These are phyloP conservation scores for Antidorcas marsupialis DNA, from an alignment of 2,113 vertebrate genomes.

Conservation along the genomic window DNA sequence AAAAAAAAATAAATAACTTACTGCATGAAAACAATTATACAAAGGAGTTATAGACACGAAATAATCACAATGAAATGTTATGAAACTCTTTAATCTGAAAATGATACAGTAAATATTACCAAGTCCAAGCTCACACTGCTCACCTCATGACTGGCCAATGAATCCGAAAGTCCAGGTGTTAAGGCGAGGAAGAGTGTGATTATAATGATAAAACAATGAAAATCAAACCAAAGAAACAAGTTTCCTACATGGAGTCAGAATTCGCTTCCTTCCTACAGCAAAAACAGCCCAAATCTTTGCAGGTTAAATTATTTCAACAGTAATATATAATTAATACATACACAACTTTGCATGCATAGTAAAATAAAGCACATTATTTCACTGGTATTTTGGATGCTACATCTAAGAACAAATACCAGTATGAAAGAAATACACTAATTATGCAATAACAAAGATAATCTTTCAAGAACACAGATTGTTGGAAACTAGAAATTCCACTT, in stretches of 20 bases:
- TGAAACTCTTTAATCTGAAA: not conserved
- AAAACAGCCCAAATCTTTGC: not conserved
- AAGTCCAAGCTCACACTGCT: not conserved
- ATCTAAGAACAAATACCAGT: not conserved
- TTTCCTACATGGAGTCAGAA: not conserved
- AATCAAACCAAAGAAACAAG: not conserved
- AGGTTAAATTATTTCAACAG: not conserved
- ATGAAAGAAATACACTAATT: not conserved
- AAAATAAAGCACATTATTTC: not conserved
- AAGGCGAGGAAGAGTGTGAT: not conserved
- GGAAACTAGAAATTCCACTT: not conserved
- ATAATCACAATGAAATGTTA: not conserved
- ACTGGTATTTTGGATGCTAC: not conserved
- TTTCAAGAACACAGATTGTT: not conserved
- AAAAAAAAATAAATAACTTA: not conserved
- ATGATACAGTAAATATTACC: not conserved
- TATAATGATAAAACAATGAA: not conserved
- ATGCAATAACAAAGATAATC: not conserved
- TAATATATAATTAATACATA: not conserved
- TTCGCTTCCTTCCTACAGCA: not conserved
- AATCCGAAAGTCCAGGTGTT: accelerated
- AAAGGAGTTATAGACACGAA: not conserved
- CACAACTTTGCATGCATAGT: not conserved
- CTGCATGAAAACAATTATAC: not conserved
- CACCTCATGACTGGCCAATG: not conserved